Evolutionary conservation across 2,797 vertebrate species (phyloP).

Genomic region (Rhynchotus rufescens): DNA sequence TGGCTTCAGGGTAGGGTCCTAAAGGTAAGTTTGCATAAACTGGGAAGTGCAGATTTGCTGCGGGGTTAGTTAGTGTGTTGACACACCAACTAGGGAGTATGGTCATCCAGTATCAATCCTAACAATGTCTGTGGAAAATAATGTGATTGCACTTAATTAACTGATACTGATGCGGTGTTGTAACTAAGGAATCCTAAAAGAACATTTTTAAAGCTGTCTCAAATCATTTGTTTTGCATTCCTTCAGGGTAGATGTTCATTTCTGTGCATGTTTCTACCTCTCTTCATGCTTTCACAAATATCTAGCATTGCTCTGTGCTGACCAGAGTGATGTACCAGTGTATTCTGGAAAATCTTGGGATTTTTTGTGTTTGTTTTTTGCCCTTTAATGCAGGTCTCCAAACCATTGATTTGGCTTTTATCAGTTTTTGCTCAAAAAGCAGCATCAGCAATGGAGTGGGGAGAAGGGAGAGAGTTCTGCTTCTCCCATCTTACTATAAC

Average conservation of each 20-base stretch:
- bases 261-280: not conserved
- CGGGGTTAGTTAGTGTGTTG: not conserved
- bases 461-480: not conserved
- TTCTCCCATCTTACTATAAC: not conserved
- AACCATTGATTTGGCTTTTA: conserved; percentile 11
- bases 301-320: not conserved
- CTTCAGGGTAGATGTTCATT: not conserved
- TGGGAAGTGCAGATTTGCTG: not conserved
- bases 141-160: not conserved
- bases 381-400: not conserved
- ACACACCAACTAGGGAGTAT: not conserved
- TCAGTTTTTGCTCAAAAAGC: not conserved
- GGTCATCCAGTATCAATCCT: not conserved
- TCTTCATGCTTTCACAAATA: not conserved
- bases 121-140: not conserved
- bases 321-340: not conserved
- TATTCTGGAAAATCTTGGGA: not conserved
- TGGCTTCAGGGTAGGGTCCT: not conserved
- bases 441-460: not conserved
- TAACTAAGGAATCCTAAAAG: not conserved
- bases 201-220: not conserved
- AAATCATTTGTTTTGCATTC: not conserved
- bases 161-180: not conserved
- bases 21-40: not conserved
- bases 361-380: not conserved